These are phyloP conservation scores for Acleris sparsana DNA, from an alignment of 2,888 invertebrate species.

Conservation along the genomic window DNA sequence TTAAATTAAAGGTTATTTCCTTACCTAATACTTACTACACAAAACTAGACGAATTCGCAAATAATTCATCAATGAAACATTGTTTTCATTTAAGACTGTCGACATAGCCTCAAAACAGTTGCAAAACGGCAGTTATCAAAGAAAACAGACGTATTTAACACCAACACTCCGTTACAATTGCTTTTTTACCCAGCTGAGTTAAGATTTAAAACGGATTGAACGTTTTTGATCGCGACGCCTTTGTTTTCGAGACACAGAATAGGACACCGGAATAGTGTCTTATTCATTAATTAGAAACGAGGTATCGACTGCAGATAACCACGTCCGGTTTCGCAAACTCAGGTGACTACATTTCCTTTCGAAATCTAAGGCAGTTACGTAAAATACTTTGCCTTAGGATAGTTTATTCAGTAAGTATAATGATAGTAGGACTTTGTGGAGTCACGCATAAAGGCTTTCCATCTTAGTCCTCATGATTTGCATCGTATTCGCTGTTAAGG, in stretches of 20 bases:
- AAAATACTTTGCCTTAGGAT: not conserved
- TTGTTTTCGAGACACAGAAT: conserved; percentile 16
- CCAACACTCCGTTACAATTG: not conserved
- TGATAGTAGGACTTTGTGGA: too few relatives aligned
- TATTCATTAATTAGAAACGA: conserved; percentile 35
- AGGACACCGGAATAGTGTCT: conserved; percentile 31
- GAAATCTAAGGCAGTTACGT: conserved; percentile 5
- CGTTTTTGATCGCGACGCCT: conserved; percentile 1
- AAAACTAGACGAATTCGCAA: conserved; percentile 6
- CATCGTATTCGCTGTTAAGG: too few relatives aligned
- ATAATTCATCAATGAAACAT: conserved; percentile 29
- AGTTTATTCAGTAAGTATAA: too few relatives aligned
- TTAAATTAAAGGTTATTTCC: too few relatives aligned
- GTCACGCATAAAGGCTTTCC: too few relatives aligned
- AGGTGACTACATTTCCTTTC: conserved; percentile 4
- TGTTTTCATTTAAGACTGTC: conserved; percentile 29
- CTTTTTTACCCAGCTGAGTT: not conserved
- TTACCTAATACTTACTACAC: not conserved
- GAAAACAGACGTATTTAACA: not conserved
- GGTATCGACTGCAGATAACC: conserved; percentile 23
- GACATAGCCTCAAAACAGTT: conserved; percentile 25
- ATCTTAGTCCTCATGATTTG: too few relatives aligned
- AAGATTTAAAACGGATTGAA: conserved; percentile 5
- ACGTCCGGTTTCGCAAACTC: conserved; percentile 27
- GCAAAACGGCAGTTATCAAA: conserved; percentile 8